Base-by-base conservation (phyloP, 2,797 vertebrate genomes). In the Cheirogaleus major region DNA sequence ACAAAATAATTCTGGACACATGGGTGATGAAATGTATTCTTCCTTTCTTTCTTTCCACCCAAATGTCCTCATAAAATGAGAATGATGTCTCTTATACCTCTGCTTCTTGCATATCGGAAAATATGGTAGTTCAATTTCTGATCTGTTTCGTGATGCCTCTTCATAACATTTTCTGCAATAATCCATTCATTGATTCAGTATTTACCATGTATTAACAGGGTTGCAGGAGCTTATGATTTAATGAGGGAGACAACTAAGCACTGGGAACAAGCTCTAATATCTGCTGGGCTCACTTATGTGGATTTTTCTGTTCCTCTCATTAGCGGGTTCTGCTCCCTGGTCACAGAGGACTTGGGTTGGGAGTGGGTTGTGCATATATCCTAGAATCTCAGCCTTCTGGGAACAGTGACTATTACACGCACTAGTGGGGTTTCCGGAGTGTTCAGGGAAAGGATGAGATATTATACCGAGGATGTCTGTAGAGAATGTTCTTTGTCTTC, bases 141-240 rank as follows among this genome's bases (percentile, higher is more conserved):
- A 87, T 38, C 48, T 32, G 48, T 15, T 96, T 96, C 61, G 69
- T 59, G 59, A 50, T 38, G 61, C 15, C 30, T 65, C 25, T 67
- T 45, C 80, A 5, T 70, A 63, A 73, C 2, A 35, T 78, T n/a
- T 5, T 38, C 23, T 80, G 18, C 35, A 41, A 13, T 23, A 52
- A 55, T 81, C 50, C 78, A 61, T 78, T 61, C 73, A 52, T 63
- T 85, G 63, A 14, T 48, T 69, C 43, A 67, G 22, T 69, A 59
- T 75, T 92, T 94, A 70, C 48, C 17, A 6, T 12, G 50, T 41
- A 52, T 84, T 91, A 89, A 86, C 17, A 23, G 84, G 48, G 27
- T 30, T 45, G 45, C 3, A 27, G 45, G 32, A 48, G 25, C 76
- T 92, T 89, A 85, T 92, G 93, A 92, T 96, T 97, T 96, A 96